Evolutionary conservation across 2,888 invertebrate genomes (phyloP).

Genomic region (Chouioia cunea): DNA sequence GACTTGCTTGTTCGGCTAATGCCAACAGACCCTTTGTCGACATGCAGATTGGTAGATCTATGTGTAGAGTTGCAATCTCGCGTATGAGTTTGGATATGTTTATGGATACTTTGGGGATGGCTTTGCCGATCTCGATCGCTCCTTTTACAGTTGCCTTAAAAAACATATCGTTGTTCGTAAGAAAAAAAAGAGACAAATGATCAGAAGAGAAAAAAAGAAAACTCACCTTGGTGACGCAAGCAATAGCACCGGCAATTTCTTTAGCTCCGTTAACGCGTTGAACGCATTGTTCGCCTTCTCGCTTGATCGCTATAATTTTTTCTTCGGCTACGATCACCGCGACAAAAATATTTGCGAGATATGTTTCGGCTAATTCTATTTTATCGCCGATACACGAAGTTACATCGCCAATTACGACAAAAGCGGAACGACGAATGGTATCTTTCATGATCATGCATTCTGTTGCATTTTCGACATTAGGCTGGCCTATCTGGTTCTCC

Average conservation of each 20-base stretch:
- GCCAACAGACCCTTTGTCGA: conserved; percentile 2
- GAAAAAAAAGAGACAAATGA: no score
- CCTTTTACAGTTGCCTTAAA: conserved; percentile 22
- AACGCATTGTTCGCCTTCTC: conserved; percentile 21
- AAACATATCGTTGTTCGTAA: neutral
- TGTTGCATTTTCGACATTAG: conserved; percentile 31
- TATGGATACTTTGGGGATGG: conserved; percentile 7
- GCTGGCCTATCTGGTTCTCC: no score
- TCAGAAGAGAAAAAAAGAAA: neutral
- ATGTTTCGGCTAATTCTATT: conserved; percentile 41
- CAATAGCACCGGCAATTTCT: neutral
- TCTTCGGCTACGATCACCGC: neutral
- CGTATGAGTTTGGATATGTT: neutral
- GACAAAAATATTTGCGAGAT: conserved; percentile 7
- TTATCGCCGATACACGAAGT: conserved; percentile 48
- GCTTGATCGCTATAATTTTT: conserved; percentile 15
- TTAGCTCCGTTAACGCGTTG: conserved; percentile 1
- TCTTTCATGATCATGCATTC: conserved; percentile 46
- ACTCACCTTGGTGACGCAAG: conserved; percentile 25
- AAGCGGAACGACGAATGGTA: conserved; percentile 25
- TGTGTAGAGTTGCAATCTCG: neutral
- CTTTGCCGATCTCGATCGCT: conserved; percentile 23
- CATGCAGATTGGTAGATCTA: conserved; percentile 13
- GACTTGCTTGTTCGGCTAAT: neutral
- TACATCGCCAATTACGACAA: conserved; percentile 29